Evolutionary conservation across 2,113 vertebrate species (phyloP).

Genomic region (Guaruba guarouba): DNA sequence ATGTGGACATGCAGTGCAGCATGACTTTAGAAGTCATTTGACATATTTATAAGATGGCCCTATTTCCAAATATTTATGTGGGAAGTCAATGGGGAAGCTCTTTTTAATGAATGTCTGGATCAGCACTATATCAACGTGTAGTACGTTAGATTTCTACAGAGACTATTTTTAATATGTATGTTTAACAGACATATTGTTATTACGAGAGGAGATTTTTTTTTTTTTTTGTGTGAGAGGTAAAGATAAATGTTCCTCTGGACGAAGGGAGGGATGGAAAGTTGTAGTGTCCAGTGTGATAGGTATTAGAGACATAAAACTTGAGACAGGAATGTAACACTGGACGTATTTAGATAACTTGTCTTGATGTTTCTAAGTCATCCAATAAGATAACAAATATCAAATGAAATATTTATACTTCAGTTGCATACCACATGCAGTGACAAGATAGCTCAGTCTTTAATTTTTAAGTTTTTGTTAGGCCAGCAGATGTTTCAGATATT

Average conservation of each 20-base stretch:
- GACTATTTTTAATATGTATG: neutral
- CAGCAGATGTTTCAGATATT: neutral
- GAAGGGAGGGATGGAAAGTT: neutral
- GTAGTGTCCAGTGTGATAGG: neutral
- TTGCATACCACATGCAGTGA: neutral
- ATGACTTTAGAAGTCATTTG: neutral
- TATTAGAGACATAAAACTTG: neutral
- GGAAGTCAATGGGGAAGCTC: neutral
- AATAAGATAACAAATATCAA: constrained; percentile 28
- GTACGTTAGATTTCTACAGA: neutral
- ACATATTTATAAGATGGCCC: neutral
- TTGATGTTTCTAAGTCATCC: constrained; percentile 31
- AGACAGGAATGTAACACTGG: neutral
- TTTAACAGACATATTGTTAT: neutral
- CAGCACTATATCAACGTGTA: neutral
- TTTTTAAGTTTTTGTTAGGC: neutral
- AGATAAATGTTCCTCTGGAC: neutral
- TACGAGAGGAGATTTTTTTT: neutral
- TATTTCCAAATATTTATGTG: neutral
- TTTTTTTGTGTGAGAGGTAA: neutral
- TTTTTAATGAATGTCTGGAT: neutral
- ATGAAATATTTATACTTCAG: constrained; percentile 18
- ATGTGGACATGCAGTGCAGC: neutral
- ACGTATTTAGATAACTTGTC: constrained; percentile 10
- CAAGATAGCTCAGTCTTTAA: neutral